Percentiles rank a stretch among this genome's conserved stretches.
These are phyloP conservation scores for Muntiacus reevesi DNA, from an alignment of 2,113 vertebrate species.

Conservation along the genomic window DNA sequence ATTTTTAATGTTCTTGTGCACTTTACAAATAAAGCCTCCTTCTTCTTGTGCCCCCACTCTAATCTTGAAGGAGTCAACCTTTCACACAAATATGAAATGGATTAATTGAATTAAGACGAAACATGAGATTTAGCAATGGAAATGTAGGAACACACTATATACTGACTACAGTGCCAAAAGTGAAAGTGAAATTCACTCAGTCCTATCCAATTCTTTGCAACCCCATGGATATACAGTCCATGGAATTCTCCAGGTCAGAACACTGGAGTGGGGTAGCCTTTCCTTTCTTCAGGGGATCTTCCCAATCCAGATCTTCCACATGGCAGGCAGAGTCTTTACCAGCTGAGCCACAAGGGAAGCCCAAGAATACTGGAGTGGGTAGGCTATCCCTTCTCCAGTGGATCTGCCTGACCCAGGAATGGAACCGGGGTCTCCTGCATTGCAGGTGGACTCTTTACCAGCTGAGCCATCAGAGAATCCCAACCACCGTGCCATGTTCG, in stretches of 20 bases:
- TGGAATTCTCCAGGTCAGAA: neutral
- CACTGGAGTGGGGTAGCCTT: neutral
- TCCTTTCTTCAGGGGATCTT: neutral
- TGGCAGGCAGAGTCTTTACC: neutral
- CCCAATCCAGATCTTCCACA: neutral
- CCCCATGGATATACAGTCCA: neutral
- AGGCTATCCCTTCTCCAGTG: neutral
- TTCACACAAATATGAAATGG: neutral
- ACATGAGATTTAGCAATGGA: neutral
- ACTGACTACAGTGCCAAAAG: neutral
- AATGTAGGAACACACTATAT: neutral
- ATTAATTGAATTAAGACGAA: neutral
- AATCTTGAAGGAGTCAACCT: neutral
- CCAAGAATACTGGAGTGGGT: neutral
- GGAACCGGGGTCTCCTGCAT: rapidly evolving
- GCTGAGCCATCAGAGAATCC: neutral
- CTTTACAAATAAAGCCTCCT: neutral
- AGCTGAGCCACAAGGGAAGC: neutral
- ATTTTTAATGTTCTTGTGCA: neutral
- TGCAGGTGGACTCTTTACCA: neutral
- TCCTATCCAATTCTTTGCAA: neutral
- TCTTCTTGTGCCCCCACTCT: neutral
- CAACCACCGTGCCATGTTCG: neutral
- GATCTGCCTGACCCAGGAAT: neutral
- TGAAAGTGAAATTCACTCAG: neutral